Evolutionary conservation across 2,888 invertebrate species (phyloP), one percentile per base, ranked within the genome.

Genomic region (Caenorhabditis drosophilae): DNA sequence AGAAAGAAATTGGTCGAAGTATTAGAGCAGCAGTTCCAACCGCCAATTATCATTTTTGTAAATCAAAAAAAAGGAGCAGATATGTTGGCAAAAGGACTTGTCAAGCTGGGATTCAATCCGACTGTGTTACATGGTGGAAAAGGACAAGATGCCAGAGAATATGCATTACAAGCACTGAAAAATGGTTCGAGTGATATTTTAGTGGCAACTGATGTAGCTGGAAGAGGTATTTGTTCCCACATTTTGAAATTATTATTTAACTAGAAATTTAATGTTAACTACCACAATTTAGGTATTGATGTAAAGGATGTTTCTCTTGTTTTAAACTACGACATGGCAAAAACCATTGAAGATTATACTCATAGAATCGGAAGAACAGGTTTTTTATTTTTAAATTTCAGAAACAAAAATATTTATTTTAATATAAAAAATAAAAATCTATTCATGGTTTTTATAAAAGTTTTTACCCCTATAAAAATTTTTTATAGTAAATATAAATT

Each of bases 61-160:
- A 99, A 99, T 86, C 97, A 99, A 86, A 99, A 99, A 90, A 98
- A 96, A 86, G 97, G 97, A 60, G 98, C 96, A 0, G 98, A 98
- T 85, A 92, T 98, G 2, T 87, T 98, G 84, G 95, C 96, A 27
- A 93, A 94, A 85, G 94, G 96, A 41, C 87, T 98, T 84, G 95
- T 96, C 84, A 97, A 97, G 86, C 89, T 97, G 80, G 92, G 94
- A 15, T 93, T 92, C 88, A 95, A 92, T 85, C 93, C 97, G 3
- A 93, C 93, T 84, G 96, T 96, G 0, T 88, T 99, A 80, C 98
- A 99, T 84, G 98, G 98, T 87, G 98, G 98, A 82, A 99, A 99
- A 88, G 97, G 97, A 0, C 98, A 99, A 59, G 81, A 81, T 20
- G 68, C 68, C 11, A 59, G 73, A 59, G 73, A 73, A 85, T 97